phyloP scores from a whole-genome alignment of 2,113 vertebrate species.

The Mirza zaza region DNA sequence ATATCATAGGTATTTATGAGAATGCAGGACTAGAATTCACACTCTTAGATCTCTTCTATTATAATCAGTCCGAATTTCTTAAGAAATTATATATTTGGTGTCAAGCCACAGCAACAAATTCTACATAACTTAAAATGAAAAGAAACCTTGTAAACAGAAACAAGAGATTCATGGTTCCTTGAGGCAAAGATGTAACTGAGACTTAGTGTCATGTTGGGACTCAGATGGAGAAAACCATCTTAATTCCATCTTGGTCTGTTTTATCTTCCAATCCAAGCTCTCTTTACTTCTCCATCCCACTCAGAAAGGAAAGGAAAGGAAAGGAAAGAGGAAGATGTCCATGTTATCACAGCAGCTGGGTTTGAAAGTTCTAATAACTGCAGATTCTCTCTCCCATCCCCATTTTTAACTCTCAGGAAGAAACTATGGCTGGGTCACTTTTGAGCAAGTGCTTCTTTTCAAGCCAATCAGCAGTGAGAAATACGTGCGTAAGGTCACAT shows the following conservation, averaged over 20 bases:
- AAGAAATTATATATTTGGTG: background rate
- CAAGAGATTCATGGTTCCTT: background rate
- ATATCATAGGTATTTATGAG: rapidly evolving
- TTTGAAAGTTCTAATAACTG: background rate
- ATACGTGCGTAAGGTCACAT: background rate
- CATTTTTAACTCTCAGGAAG: background rate
- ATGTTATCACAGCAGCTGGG: background rate
- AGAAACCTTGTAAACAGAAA: background rate
- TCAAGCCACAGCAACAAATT: background rate
- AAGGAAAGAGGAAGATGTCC: background rate
- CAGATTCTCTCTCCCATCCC: background rate
- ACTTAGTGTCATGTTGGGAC: background rate
- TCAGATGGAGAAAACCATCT: background rate
- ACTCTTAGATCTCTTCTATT: background rate
- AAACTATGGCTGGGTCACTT: background rate
- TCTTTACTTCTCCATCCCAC: background rate
- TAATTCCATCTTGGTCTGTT: background rate
- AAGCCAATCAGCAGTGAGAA: background rate
- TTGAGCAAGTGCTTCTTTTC: background rate
- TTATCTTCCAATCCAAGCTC: background rate
- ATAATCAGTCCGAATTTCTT: background rate
- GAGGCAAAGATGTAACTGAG: background rate
- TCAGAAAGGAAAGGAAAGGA: background rate
- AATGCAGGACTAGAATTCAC: rapidly evolving
- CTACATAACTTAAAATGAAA: background rate